Base-by-base conservation (phyloP, 1,140 invertebrate species). In the Apis cerana region DNA sequence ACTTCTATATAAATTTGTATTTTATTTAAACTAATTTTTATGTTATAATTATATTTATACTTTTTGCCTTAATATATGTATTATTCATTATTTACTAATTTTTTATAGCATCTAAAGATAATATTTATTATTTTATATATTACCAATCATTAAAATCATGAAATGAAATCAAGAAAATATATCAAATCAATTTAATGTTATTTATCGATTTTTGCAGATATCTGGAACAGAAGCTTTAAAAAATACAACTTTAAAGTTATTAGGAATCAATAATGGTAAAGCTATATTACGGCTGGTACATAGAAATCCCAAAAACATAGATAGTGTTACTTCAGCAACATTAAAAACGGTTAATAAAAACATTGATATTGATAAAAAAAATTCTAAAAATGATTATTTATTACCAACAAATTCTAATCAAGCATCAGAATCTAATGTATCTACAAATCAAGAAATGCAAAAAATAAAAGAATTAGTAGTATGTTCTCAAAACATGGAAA, bases 211-310 rank as follows among this genome's bases (percentile, higher is more conserved):
- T 78, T 88, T 82, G 12, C 27, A 94, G 95, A 95, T 98, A 23
- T 95, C 95, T 90, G 97, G 97, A 12, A 90, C 94, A 89, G 90
- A 95, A 67, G 94, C 95, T 23, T 94, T 98, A 58, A 94, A 95
- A 89, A 93, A 94, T 64, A 97, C 96, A 56, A 96, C 96, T 5
- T 94, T 98, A 21, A 95, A 96, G 85, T 96, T 95, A 48, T 92
- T 98, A 61, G 97, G 97, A 13, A 93, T 98, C 54, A 96, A 96
- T 43, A 95, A 95, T 82, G 97, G 97, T 15, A 96, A 96, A 92
- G 97, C 97, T 27, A 43, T 43, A 7, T 43, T 43, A 43, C 33
- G 33, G 33, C 33, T 43, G 33, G 33, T 7, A 43, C 33, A 43
- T 43, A 43, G 33, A 43, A 43, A 43, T 43, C 33, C 33, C 5